phyloP scores from a whole-genome alignment of 2,113 vertebrate genomes.

The Tyrannus savana region DNA sequence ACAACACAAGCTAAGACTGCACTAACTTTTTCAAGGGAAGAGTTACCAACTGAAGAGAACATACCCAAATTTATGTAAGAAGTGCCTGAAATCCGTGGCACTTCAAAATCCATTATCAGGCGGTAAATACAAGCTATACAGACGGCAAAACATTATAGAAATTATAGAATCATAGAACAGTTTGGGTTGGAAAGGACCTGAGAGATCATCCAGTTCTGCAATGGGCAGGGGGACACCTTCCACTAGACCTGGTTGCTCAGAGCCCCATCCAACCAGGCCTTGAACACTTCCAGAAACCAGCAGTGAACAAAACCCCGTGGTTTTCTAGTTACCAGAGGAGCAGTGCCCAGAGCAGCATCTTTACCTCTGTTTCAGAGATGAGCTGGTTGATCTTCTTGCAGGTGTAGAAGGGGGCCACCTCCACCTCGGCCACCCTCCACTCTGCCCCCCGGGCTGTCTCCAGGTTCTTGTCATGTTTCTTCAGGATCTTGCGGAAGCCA shows the following conservation, averaged over 20 bases:
- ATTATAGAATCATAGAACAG: not conserved
- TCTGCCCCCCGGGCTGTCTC: slow-evolving; percentile 93
- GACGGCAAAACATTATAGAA: not conserved
- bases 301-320: not conserved
- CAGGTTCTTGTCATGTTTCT: slow-evolving; percentile 99
- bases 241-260: not conserved
- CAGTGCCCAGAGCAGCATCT: not conserved
- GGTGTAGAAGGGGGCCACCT: slow-evolving; percentile 97
- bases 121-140: not conserved
- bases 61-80: not conserved
- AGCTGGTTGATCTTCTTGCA: slow-evolving; percentile 99
- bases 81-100: not conserved
- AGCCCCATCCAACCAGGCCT: not conserved
- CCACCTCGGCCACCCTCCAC: slow-evolving; percentile 95
- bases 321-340: not conserved
- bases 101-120: not conserved
- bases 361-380: slow-evolving; percentile 96
- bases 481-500: slow-evolving; percentile 97
- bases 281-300: not conserved
- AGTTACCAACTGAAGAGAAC: not conserved
- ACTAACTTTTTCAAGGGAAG: not conserved
- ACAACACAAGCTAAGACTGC: not conserved
- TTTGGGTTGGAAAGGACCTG: not conserved
- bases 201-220: not conserved
- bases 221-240: not conserved